Base-by-base conservation (phyloP, 2,797 vertebrate genomes). In the Brachyalestes nurse region DNA sequence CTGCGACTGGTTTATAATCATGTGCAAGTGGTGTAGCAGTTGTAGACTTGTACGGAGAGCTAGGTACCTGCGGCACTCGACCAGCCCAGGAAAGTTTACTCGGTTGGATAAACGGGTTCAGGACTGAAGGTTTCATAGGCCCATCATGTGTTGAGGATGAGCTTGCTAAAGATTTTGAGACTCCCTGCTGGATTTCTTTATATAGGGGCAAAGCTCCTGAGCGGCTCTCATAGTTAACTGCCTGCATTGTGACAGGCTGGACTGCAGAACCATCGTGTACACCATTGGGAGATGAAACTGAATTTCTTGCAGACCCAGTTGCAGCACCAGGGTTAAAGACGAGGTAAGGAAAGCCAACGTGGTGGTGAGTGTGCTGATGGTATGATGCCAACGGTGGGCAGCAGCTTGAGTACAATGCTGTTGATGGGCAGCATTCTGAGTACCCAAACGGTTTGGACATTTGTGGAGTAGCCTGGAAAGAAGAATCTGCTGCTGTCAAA, bases 281-380 rank as follows among this genome's bases (percentile, higher is more conserved):
- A 61, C 45, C 0, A 6, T 17, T 62, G 25, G 23, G 62, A 40
- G 45, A 19, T 77, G 55, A 60, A 53, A 60, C 34, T 17, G 42
- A n/a, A 17, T 49, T 79, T 53, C 19, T 69, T 23, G 34, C 62
- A 45, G 2, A 9, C 45, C 17, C 40, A 23, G 28, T 8, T 38
- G 51, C 14, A 28, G 49, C 0, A 6, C 19, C 57, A 60, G 21
- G 19, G 25, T 45, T 57, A 61, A 42, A 76, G 1, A 10, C 12
- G 10, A 45, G 72, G 67, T 65, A 60, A 76, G 57, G 7, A 42
- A 88, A 87, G 62, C 86, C 7, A 84, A 90, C 57, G 73, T 90
- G 86, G 75, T 92, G 88, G 38, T 93, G 88, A 21, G 87, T 40
- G 84, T 93, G 91, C 9, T 94, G 91, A 84, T 94, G 91, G 67